A percentile compares a stretch with the other conserved stretches of the same genome.
Conservation (phyloP, 2,888 invertebrate species). For the Himalopsyche japonica region DNA sequence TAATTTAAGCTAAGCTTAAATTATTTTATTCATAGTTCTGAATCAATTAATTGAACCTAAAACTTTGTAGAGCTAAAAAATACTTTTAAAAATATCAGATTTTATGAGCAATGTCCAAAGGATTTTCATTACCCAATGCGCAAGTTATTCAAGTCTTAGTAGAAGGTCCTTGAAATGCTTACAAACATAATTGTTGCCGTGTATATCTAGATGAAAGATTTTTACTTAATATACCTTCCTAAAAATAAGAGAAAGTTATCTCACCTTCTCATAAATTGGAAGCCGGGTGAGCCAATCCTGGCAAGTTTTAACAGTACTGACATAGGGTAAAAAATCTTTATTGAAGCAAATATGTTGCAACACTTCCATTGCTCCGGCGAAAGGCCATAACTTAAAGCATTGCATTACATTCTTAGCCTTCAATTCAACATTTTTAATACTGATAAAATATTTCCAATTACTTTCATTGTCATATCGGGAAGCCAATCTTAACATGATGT, state of each 20-base stretch:
- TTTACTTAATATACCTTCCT: too few species aligned
- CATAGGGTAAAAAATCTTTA: constrained; percentile 50
- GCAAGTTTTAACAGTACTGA: constrained; percentile 48
- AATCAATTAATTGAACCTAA: too few species aligned
- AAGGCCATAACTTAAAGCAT: constrained; percentile 61
- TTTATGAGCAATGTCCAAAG: too few species aligned
- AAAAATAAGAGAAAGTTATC: too few species aligned
- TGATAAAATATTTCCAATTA: constrained; percentile 59
- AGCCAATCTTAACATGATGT: constrained; percentile 63
- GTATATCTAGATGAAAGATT: too few species aligned
- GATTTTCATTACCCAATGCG: too few species aligned
- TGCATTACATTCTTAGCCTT: constrained; percentile 59
- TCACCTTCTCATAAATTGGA: constrained; percentile 65
- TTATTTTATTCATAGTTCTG: too few species aligned
- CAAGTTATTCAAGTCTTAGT: too few species aligned
- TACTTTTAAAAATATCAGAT: too few species aligned
- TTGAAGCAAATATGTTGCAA: constrained; percentile 59
- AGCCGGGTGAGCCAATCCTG: constrained; percentile 65
- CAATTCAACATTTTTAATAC: constrained; percentile 57
- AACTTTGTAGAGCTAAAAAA: too few species aligned
- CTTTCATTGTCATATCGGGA: constrained; percentile 55
- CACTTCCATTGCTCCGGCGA: constrained; percentile 59
- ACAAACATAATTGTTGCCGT: too few species aligned
- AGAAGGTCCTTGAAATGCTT: not conserved
- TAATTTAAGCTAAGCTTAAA: too few species aligned